Base-by-base conservation (phyloP, 2,888 invertebrate species). In the Noctua fimbriata region DNA sequence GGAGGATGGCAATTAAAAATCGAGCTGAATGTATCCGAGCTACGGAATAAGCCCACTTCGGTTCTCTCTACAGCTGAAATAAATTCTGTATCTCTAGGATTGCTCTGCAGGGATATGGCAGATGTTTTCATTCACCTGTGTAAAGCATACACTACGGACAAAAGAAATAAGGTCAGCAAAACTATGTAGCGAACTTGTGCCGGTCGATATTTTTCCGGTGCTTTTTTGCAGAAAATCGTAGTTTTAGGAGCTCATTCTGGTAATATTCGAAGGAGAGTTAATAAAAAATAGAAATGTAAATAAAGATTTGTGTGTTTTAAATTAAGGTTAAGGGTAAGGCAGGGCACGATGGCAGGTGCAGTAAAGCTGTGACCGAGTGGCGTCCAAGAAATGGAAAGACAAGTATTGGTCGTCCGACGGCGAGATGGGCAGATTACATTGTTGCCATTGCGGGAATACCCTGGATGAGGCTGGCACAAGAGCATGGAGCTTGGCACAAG, bases 1-100 rank as follows among this genome's bases (percentile, higher is more conserved):
- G 3, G 52, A 18, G 21, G 16, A 21, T 28, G 66, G 66, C 76
- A 73, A 86, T 84, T 86, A 82, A 82, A 79, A 76, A 71, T 73
- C 32, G 28, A 28, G 60, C 7, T 24, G 28, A 86, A 86, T 73
- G 60, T 28, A 71, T 76, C 21, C 28, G 47, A 49, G 83, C 16
- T 82, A 32, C 60, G 47, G 28, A 49, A 63, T 73, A 70, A 75
- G 60, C 18, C 24, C 47, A 49, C 86, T 82, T 66, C 36, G 36
- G 1, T 10, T 36, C 69, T 47, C 65, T 70, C 52, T 16, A 24
- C 55, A 1, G 41, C n/a, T 73, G 52, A 65, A 72, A 72, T 60
- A 18, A 67, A 63, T 47, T 55, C 24, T 66, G 10, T 67, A 69
- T 85, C 73, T 73, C 80, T 49, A n/a, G 32, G 5, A 69, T 69